Evolutionary conservation across 1,140 invertebrate species (phyloP).

Genomic region (Aphis gossypii): DNA sequence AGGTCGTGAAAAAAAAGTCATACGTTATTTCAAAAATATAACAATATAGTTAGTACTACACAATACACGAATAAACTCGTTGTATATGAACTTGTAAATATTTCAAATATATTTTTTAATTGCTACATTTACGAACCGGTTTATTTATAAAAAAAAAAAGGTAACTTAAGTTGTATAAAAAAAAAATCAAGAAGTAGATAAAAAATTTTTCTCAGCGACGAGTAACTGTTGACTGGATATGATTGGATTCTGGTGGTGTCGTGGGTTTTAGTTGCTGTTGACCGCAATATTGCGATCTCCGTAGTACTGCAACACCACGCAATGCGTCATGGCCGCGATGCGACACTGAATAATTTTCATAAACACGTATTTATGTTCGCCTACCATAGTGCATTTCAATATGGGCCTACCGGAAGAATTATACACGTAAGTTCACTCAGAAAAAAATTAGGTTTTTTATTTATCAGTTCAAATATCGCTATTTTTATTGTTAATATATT

Average conservation of each 20-base stretch:
- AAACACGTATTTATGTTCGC: neutral
- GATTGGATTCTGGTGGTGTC: neutral
- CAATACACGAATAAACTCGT: neutral
- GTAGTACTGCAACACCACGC: neutral
- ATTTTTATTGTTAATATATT: neutral
- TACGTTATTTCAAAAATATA: neutral
- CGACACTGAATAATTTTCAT: neutral
- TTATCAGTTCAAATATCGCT: neutral
- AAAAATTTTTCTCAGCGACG: neutral
- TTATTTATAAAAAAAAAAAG: neutral
- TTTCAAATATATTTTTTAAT: neutral
- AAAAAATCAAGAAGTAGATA: neutral
- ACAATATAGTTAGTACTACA: neutral
- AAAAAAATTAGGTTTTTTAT: neutral
- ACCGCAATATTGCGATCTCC: neutral
- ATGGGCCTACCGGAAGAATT: neutral
- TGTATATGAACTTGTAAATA: neutral
- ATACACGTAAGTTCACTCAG: too few relatives aligned
- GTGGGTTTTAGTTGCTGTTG: neutral
- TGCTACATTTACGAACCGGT: neutral
- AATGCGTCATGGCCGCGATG: neutral
- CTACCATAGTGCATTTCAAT: neutral
- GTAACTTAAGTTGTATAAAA: neutral
- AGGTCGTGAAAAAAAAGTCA: neutral
- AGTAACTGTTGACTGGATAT: neutral